Evolutionary conservation across 2,113 vertebrate species (phyloP).

Genomic region (Corythaixoides concolor): DNA sequence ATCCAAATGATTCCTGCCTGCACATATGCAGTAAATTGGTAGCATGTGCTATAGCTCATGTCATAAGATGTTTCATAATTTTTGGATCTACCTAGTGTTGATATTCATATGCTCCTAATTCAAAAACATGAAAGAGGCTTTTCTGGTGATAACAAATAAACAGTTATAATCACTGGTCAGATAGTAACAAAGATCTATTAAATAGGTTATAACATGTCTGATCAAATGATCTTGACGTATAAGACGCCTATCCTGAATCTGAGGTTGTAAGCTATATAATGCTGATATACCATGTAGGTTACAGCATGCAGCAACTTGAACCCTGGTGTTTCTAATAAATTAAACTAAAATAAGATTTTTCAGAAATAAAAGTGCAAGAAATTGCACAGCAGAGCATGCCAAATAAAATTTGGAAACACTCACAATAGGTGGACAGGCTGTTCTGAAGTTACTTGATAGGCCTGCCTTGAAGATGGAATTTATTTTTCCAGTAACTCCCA

Average conservation of each 20-base stretch:
- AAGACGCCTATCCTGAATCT: background rate
- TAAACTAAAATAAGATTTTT: background rate
- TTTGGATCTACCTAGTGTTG: background rate
- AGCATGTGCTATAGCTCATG: background rate
- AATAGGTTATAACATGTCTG: background rate
- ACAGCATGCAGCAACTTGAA: background rate
- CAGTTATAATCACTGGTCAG: background rate
- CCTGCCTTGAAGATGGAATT: constrained; percentile 38
- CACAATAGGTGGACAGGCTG: constrained; percentile 19
- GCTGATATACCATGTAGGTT: background rate
- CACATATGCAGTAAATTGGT: background rate
- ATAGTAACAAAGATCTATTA: background rate
- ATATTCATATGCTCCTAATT: background rate
- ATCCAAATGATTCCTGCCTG: background rate
- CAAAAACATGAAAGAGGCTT: background rate
- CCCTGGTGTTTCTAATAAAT: background rate
- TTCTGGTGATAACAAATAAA: background rate
- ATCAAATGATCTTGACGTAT: background rate
- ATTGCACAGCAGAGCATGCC: background rate
- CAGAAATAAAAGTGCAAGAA: background rate
- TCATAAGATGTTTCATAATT: background rate
- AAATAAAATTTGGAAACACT: constrained; percentile 16
- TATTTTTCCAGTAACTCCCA: constrained; percentile 61
- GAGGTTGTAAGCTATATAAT: background rate
- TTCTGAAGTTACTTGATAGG: constrained; percentile 13